Conservation (phyloP, 2,113 vertebrate genomes). For the Ancistrus triradiatus region DNA sequence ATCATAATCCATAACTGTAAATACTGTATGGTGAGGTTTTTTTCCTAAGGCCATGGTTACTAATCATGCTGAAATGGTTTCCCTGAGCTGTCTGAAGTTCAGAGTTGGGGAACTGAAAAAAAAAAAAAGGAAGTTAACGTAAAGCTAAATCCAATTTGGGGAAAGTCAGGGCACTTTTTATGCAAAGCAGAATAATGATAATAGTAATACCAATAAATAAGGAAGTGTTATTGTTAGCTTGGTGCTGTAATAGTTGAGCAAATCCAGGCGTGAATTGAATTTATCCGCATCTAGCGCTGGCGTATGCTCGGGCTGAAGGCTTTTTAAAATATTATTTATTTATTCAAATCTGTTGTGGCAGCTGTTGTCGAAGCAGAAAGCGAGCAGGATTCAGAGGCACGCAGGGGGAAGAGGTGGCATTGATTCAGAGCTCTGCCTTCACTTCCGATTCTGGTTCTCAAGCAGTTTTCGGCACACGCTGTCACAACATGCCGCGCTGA, state of each 20-base stretch:
- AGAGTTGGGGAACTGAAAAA: conserved; percentile 25
- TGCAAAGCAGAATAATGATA: not conserved
- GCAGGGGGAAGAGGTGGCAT: conserved; percentile 40
- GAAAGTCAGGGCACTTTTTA: conserved; percentile 17
- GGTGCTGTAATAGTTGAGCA: not conserved
- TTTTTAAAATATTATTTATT: conserved; percentile 48
- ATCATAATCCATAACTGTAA: too few relatives aligned
- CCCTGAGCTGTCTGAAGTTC: conserved; percentile 2
- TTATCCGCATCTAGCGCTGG: not conserved
- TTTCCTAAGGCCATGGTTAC: not conserved
- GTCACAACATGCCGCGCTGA: conserved; percentile 69
- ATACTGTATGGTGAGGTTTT: too few relatives aligned
- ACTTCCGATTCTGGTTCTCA: conserved; percentile 38
- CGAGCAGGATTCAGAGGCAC: conserved; percentile 20
- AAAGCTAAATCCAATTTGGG: conserved; percentile 27
- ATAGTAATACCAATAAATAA: not conserved
- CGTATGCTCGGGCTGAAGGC: not conserved
- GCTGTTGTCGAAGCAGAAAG: conserved; percentile 63
- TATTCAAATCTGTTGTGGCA: conserved; percentile 63
- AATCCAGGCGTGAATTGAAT: not conserved
- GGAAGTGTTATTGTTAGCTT: conserved; percentile 4
- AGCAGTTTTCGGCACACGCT: conserved; percentile 60
- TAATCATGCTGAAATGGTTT: conserved; percentile 4
- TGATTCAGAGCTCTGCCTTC: conserved; percentile 54
- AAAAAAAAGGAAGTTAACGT: conserved; percentile 31